Evolutionary conservation across 2,888 invertebrate species (phyloP).

Genomic region (Drosophila austrosaltans): DNA sequence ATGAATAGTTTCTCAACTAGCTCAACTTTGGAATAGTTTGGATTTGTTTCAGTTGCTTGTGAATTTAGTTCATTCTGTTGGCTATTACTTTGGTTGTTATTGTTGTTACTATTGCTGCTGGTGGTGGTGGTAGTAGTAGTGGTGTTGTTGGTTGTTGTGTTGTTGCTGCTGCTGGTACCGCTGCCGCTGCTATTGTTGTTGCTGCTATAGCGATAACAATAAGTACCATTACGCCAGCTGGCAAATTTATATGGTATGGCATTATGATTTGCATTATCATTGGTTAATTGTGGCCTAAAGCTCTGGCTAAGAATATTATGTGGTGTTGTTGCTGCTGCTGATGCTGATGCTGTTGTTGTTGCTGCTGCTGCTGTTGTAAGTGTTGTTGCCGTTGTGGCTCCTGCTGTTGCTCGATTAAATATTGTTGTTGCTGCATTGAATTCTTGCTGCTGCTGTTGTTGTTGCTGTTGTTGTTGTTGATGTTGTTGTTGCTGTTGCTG

Average conservation of each 20-base stretch:
- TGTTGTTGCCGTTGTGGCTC: conserved; percentile 44
- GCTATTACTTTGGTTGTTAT: conserved; percentile 26
- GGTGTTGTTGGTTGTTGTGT: conserved; percentile 27
- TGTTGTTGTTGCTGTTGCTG: conserved; percentile 50
- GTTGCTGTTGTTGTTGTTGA: conserved; percentile 44
- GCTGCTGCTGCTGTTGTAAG: conserved; percentile 41
- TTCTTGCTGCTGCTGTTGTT: conserved; percentile 42
- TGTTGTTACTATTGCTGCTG: conserved; percentile 40
- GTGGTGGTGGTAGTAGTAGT: conserved; percentile 34
- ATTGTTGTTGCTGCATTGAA: conserved; percentile 37
- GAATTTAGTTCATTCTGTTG: conserved; percentile 31
- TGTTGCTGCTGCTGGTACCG: conserved; percentile 23
- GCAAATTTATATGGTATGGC: conserved; percentile 67
- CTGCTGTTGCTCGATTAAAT: conserved; percentile 18
- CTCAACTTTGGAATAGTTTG: conserved; percentile 70
- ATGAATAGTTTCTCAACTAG: conserved; percentile 66
- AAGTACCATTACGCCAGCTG: conserved; percentile 70
- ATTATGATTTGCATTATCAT: conserved; percentile 53
- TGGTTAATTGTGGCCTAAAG: conserved; percentile 56
- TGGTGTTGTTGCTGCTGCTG: conserved; percentile 39
- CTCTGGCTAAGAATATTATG: conserved; percentile 47
- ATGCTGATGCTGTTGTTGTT: conserved; percentile 42
- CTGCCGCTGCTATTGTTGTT: conserved; percentile 27
- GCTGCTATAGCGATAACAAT: conserved; percentile 60
- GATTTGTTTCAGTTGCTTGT: conserved; percentile 44